Evolutionary conservation across 2,113 vertebrate genomes (phyloP).

Genomic region (Oryzias javanicus): DNA sequence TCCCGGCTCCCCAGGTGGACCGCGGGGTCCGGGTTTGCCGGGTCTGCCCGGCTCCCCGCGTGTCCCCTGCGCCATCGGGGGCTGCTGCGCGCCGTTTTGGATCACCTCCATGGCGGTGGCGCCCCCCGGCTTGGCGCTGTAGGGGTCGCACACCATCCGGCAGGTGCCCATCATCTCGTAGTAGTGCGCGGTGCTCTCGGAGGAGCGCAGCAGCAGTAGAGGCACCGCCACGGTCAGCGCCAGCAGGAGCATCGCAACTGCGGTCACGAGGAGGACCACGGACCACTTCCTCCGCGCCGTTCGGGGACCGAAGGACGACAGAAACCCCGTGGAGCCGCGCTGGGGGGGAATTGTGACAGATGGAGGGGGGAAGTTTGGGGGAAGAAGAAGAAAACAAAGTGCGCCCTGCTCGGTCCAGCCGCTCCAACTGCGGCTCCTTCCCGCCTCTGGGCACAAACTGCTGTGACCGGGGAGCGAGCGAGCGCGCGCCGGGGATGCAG

Average conservation of each 20-base stretch:
- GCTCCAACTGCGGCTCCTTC: conserved; percentile 4
- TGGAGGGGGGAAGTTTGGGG: neutral
- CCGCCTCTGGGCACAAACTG: conserved; percentile 27
- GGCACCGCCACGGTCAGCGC: conserved; percentile 79
- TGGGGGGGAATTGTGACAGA: conserved; percentile 77
- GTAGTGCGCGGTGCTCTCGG: conserved; percentile 80
- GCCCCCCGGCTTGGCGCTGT: conserved; percentile 70
- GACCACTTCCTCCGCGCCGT: conserved; percentile 74
- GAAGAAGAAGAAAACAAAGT: conserved; percentile 18
- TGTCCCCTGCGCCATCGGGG: conserved; percentile 81
- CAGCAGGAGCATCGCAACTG: conserved; percentile 80
- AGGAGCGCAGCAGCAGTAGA: conserved; percentile 72
- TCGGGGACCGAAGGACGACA: conserved; percentile 72
- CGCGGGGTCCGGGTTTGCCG: conserved; percentile 84
- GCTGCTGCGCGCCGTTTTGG: conserved; percentile 77
- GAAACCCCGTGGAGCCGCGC: conserved; percentile 72
- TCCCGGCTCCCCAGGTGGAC: conserved; percentile 82
- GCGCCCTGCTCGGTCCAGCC: conserved; percentile 15
- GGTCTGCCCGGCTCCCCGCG: conserved; percentile 83
- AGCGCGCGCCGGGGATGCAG: conserved; percentile 23
- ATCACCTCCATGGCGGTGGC: conserved; percentile 80
- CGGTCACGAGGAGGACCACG: conserved; percentile 72
- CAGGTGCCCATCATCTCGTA: conserved; percentile 94
- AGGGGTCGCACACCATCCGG: conserved; percentile 89
- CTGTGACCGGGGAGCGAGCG: conserved; percentile 27